Evolutionary conservation across 1,140 invertebrate genomes (phyloP), one percentile per base, ranked within the genome.

Genomic region (Megathymus violae): DNA sequence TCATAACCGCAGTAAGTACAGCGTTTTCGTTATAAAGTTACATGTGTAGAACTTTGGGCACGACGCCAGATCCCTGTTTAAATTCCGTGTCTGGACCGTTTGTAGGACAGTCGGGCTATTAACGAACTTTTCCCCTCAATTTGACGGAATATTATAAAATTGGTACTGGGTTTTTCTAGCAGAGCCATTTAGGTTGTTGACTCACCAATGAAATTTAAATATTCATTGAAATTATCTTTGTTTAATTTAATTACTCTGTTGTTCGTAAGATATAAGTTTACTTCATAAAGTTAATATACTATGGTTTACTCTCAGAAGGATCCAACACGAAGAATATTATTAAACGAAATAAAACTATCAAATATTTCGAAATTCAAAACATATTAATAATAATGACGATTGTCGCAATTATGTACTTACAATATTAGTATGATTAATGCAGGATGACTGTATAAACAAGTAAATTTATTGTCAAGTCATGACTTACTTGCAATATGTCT

Each of bases 401-500:
- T 27, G 7, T 14, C 13, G 25, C 46, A 48, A 34, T 34, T 9
- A 5, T 31, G 25, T 34, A 47, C 25, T 31, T 4, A 31, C 27
- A 4, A 3, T 7, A 31, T 9, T 1, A 31, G 27, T 1, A 31
- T 4, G 27, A 31, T 7, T 4, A 9, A 31, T 7, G 13, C 25
- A 48, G 1, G 44, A 47, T 48, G 25, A 31, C 27, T 31, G n/a
- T n/a, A n/a, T n/a, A n/a, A n/a, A 25, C 22, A 25, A 25, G 6
- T 31, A 9, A 1, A 1, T 1, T 31, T 31, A 31, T 1, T 9
- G 27, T 31, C 9, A 9, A 31, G 14, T 52, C 27, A 14, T 4
- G 75, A 89, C 89, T 88, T 82, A 94, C 94, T 93, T 73, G 95
- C 93, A 62, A 96, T 89, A 79, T 95, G 93, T 58, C 93, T 93